Evolutionary conservation across 2,888 invertebrate species (phyloP), one percentile per base, ranked within the genome.

Genomic region (Temnothorax ravouxi): DNA sequence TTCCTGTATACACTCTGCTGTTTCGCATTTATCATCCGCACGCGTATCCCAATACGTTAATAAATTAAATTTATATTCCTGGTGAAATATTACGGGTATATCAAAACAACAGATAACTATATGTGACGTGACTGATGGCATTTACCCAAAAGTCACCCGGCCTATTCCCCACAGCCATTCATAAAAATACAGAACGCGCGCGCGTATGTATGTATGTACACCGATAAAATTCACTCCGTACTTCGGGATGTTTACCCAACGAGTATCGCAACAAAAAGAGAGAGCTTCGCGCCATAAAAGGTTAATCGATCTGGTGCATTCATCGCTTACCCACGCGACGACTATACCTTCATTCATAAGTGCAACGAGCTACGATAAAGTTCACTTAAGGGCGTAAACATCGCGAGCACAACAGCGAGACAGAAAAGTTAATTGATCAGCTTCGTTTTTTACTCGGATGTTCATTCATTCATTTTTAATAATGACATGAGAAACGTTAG

Each of bases 221-320:
- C 59, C 59, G 25, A 69, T 71, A 38, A 80, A 79, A 69, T 79
- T 69, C 59, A 47, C 79, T 80, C 18, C 13, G 9, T 21, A 69
- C 25, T 71, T 47, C 67, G 21, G 41, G 21, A 34, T 59, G 59
- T 71, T 69, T 59, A 56, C 8, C 56, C 56, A 47, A 59, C 56
- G 34, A 15, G 18, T 59, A 38, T 69, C 34, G 59, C 25, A 38
- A 67, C 44, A 67, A 47, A 69, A 69, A 54, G 34, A 71, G 5
- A 72, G 29, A 44, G 50, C 54, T 72, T 71, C 67, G 64, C 79
- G 83, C 64, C 84, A 80, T 84, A 69, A 72, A 47, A 80, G 69
- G 83, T 76, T 83, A 87, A 89, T 89, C 89, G 87, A 89, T 87
- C 83, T 75, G 54, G 15, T 47, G 66, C 64, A 84, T 86, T 84